Percentiles rank a stretch among this genome's conserved stretches.
Conservation (phyloP, 37 sponge, comb jelly and placozoan genomes). For the Ianthella basta region DNA sequence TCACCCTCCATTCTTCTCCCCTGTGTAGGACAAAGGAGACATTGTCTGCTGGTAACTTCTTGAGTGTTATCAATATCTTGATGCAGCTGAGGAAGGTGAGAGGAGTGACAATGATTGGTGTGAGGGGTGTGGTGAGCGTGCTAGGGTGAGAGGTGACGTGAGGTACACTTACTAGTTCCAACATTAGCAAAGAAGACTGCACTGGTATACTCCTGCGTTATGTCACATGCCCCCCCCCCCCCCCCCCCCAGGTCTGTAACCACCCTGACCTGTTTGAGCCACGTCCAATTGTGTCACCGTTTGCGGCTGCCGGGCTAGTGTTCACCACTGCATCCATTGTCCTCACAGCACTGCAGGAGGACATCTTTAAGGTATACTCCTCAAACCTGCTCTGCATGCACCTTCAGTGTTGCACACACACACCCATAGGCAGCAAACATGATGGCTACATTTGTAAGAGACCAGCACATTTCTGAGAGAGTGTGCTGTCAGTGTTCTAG, state of each 20-base stretch:
- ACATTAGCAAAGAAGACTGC: neutral
- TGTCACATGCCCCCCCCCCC: no score
- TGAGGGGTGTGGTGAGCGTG: no score
- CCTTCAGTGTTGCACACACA: neutral
- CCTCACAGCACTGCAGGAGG: slow-evolving; percentile 44
- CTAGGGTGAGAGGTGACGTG: no score
- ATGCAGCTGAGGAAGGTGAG: slow-evolving; percentile 99
- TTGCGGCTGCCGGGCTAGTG: slow-evolving; percentile 59
- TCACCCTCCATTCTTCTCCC: neutral
- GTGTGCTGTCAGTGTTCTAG: no score
- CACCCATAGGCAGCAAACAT: neutral
- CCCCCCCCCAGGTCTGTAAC: slow-evolving; percentile 87
- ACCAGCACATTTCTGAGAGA: no score
- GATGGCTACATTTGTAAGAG: neutral
- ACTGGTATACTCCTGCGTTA: neutral
- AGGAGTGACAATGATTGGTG: neutral
- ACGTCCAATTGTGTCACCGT: slow-evolving; percentile 84
- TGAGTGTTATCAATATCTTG: slow-evolving; percentile 98
- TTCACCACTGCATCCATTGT: slow-evolving; percentile 78
- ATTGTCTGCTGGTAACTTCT: slow-evolving; percentile 80
- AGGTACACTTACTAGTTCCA: no score
- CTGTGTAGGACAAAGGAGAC: slow-evolving; percentile 80
- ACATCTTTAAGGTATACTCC: slow-evolving; percentile 82
- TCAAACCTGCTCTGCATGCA: neutral
- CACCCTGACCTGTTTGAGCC: slow-evolving; percentile 99